Base-by-base conservation (phyloP, 1,140 invertebrate species). In the Sinella curviseta region DNA sequence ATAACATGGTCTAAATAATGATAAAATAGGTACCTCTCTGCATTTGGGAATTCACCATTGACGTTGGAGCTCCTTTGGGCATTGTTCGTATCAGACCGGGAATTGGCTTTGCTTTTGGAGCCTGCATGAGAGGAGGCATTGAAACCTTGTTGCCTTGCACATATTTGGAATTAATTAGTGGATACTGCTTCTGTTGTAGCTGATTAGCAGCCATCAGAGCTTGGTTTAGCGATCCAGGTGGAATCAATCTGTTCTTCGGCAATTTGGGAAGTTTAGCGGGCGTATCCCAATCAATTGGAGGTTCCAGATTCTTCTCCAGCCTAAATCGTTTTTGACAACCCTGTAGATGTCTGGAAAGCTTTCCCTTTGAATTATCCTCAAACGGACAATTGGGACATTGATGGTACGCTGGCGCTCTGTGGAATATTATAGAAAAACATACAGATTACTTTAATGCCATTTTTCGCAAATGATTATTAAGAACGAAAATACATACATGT, bases 361-460 rank as follows among this genome's bases (percentile, higher is more conserved):
- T 97, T n/a, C 94, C 93, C 87, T 97, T 97, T 77, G 94, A 93
- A 85, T 96, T 96, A 84, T 97, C 95, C 86, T 98, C 96, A 85
- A 97, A 98, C 0, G 94, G 93, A 89, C 97, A 98, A 85, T 96
- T 94, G 0, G 94, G 92, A 87, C 96, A 98, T 84, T 97, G 94
- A 87, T 96, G 96, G 85, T 94, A 94, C 0, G 94, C 91, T 36
- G 93, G 92, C 12, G 95, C 94, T 77, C 83, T 84, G 55, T n/a
- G n/a, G n/a, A 20, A 80, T 4, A n/a, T 57, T 1, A 24, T 30
- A 65, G 26, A 20, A 78, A 74, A n/a, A n/a, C n/a, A n/a, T n/a
- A n/a, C n/a, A n/a, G n/a, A n/a, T n/a, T n/a, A n/a, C n/a, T 74
- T 20, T 60, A 78, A 76, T 76, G 20, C 28, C 24, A 67, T 67